Conservation (phyloP, 2,113 vertebrate species). For the Myiopsitta monachus region DNA sequence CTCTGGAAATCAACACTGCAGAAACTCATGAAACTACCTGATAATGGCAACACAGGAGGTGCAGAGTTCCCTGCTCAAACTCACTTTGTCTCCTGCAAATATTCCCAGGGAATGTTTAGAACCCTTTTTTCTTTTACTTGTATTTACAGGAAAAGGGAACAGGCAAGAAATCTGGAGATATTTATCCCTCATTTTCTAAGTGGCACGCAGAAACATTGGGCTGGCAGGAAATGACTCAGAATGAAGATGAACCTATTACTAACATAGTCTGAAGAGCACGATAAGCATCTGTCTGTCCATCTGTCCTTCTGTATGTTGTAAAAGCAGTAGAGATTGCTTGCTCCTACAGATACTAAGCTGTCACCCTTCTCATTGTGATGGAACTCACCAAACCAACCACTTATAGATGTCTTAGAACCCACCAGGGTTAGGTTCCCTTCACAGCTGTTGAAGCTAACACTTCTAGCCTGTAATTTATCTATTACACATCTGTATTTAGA, state of each 20-base stretch:
- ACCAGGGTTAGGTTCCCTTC: background rate
- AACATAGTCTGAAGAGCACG: background rate
- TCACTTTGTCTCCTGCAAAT: background rate
- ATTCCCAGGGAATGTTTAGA: background rate
- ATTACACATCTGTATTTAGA: background rate
- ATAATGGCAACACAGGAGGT: background rate
- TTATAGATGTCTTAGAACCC: background rate
- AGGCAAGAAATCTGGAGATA: background rate
- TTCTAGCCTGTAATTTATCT: background rate
- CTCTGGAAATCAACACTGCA: background rate
- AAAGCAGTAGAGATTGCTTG: background rate
- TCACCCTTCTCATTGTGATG: background rate
- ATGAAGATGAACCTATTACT: background rate
- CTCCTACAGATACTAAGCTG: background rate
- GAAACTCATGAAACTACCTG: background rate
- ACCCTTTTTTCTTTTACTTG: fast-evolving
- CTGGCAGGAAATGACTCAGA: background rate
- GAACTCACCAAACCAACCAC: background rate
- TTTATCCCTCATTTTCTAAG: background rate
- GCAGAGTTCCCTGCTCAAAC: background rate
- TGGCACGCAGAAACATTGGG: background rate
- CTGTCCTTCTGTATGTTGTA: background rate
- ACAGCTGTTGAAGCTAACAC: background rate
- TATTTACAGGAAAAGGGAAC: background rate
- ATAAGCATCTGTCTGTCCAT: background rate